Percentiles rank a stretch among this genome's conserved stretches.
Conservation (phyloP, 2,113 vertebrate species). For the Typhlomys cinereus region DNA sequence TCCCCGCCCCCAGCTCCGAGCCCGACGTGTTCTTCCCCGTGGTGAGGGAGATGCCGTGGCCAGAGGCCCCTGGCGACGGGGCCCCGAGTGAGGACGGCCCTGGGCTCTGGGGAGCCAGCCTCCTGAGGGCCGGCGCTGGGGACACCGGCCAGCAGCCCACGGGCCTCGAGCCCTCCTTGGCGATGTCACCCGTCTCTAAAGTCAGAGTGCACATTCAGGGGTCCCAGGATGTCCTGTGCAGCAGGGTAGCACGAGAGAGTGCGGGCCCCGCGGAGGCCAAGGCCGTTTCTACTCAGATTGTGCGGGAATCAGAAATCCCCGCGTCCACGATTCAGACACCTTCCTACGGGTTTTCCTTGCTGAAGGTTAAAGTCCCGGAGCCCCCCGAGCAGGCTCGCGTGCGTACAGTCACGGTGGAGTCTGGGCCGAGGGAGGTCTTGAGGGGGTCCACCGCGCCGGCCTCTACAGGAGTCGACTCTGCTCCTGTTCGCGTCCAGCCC, state of each 20-base stretch:
- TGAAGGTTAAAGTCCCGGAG: constrained; percentile 82
- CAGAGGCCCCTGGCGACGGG: background rate
- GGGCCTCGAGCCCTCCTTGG: background rate
- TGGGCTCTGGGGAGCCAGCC: background rate
- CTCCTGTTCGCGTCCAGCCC: constrained; percentile 9
- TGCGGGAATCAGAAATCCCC: constrained; percentile 83
- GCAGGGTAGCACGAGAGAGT: constrained; percentile 43
- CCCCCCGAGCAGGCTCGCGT: background rate
- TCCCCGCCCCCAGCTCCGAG: constrained; percentile 67
- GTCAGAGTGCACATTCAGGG: constrained; percentile 71
- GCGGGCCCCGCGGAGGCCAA: constrained; percentile 1
- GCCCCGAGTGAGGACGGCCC: background rate
- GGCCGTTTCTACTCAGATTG: constrained; percentile 73
- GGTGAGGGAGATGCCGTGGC: constrained; percentile 38
- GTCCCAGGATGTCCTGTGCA: rapidly evolving
- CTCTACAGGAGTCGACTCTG: background rate
- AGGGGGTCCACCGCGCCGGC: background rate
- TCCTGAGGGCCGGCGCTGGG: constrained; percentile 74
- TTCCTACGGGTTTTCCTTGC: constrained; percentile 83
- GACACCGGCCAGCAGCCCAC: constrained; percentile 48
- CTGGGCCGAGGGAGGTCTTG: rapidly evolving
- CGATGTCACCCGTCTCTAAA: constrained; percentile 63
- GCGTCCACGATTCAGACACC: constrained; percentile 76
- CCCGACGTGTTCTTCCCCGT: constrained; percentile 75
- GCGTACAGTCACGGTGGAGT: background rate